Base-by-base conservation (phyloP, 2,888 invertebrate species). In the Spisula subtruncata region DNA sequence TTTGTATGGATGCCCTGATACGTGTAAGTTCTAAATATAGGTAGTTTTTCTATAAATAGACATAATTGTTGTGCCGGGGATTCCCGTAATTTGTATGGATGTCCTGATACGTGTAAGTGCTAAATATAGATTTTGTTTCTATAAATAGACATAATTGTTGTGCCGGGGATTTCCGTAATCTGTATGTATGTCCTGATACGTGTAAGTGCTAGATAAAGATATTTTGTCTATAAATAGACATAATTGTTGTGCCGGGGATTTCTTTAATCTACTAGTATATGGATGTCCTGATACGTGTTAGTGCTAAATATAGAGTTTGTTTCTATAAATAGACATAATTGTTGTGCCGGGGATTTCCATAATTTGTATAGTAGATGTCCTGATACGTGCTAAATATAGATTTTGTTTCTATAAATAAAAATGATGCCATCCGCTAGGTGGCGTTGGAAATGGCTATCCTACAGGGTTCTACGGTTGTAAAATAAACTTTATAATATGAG, bases 191-290 rank as follows among this genome's bases (percentile, higher is more conserved):
- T 51, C 86, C 89, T 2, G 90, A 89, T 41, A 54, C 81, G 20
- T 84, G 91, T 91, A 89, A 51, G 91, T 83, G 1, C 14, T 51
- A 51, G 8, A 41, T 41, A 41, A 5, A 41, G 41, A 41, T 41
- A 41, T 41, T 41, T 5, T 41, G 41, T 41, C 41, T 41, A 41
- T 41, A 41, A 41, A 41, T 41, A 41, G 92, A 79, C 90, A 92
- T 54, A 90, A 92, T 41, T 92, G 92, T 56, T 92, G 92, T 84
- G 92, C 89, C 20, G 87, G 83, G 12, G 86, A 89, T 14, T 89
- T 90, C 56, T 92, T 90, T 66, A 92, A 92, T 46, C 89, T n/a
- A n/a, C n/a, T n/a, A n/a, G n/a, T 92, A 89, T 86, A 89, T 46
- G 92, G 92, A 14, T 92, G 90, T 51, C 87, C 89, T 2, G 90